A percentile compares a stretch with the other conserved stretches of the same genome.
Conservation (phyloP, 2,797 vertebrate species). For the Siniperca undulata region DNA sequence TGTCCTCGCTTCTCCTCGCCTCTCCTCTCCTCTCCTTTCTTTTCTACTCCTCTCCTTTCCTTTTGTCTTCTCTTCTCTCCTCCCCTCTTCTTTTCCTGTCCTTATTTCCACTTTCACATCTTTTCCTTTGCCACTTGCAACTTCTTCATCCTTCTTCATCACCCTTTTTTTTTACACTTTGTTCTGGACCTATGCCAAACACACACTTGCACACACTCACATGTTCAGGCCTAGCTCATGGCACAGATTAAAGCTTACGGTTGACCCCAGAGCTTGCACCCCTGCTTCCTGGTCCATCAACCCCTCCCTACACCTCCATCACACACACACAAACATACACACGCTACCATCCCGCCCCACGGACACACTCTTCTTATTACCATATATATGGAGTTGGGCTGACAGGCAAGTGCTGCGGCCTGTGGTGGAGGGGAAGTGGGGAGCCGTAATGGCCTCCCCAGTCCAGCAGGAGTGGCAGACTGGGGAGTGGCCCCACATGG, state of each 20-base stretch:
- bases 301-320: conserved; percentile 87
- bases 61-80: no score
- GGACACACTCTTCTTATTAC: conserved; percentile 87
- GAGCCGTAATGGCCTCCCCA: conserved; percentile 63
- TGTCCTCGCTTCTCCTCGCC: background rate
- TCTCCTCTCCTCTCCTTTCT: background rate
- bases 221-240: conserved; percentile 3
- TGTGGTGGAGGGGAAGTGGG: conserved; percentile 54
- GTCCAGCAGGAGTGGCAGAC: conserved; percentile 65
- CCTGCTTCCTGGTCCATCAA: conserved; percentile 88
- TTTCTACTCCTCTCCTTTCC: background rate
- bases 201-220: background rate
- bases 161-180: background rate
- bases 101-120: background rate
- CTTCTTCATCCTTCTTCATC: background rate
- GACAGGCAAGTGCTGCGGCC: conserved; percentile 61
- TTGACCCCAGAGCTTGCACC: conserved; percentile 84
- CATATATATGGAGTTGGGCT: conserved; percentile 85
- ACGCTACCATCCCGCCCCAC: conserved; percentile 41
- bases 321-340: conserved; percentile 22
- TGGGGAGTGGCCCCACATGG: conserved; percentile 55
- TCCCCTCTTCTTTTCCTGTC: background rate
- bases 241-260: conserved; percentile 43
- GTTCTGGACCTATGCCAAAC: background rate
- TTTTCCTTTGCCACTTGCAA: background rate